A percentile compares a stretch with the other conserved stretches of the same genome.
These are phyloP conservation scores for Stegodyphus dumicola DNA, from an alignment of 1,140 invertebrate genomes.

Conservation along the genomic window DNA sequence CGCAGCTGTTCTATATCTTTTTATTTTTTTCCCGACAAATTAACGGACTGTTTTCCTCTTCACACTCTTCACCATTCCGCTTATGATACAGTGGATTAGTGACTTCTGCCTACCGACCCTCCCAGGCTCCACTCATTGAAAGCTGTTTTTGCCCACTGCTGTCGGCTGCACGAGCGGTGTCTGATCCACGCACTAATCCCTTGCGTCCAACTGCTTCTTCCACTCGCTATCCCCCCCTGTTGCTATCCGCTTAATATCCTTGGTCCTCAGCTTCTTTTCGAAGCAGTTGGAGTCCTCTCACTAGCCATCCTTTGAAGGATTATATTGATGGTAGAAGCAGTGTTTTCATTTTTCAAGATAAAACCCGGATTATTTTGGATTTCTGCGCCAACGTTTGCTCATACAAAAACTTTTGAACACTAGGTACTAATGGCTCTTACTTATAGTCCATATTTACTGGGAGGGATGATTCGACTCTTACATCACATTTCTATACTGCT, in stretches of 20 bases:
- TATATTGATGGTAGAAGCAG: conserved; percentile 36
- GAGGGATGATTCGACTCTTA: too few relatives aligned
- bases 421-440: neutral
- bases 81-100: conserved; percentile 39
- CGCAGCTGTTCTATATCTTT: neutral
- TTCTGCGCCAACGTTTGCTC: conserved; percentile 5
- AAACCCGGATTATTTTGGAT: conserved; percentile 43
- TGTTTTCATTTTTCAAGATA: conserved; percentile 55
- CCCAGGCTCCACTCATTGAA: conserved; percentile 1
- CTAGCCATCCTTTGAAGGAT: conserved; percentile 53
- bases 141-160: conserved; percentile 12
- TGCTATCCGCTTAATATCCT: conserved; percentile 53
- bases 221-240: conserved; percentile 1
- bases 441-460: neutral
- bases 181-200: conserved; percentile 49
- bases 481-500: too few relatives aligned
- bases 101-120: conserved; percentile 22
- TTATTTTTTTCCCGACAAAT: neutral
- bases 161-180: conserved; percentile 31
- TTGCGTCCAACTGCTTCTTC: conserved; percentile 33
- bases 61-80: neutral
- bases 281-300: conserved; percentile 10
- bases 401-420: conserved; percentile 38
- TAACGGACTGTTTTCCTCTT: neutral
- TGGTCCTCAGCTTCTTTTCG: conserved; percentile 35